A percentile compares a stretch with the other conserved stretches of the same genome.
phyloP scores from a whole-genome alignment of 2,888 invertebrate genomes.

The Philereme transversata region DNA sequence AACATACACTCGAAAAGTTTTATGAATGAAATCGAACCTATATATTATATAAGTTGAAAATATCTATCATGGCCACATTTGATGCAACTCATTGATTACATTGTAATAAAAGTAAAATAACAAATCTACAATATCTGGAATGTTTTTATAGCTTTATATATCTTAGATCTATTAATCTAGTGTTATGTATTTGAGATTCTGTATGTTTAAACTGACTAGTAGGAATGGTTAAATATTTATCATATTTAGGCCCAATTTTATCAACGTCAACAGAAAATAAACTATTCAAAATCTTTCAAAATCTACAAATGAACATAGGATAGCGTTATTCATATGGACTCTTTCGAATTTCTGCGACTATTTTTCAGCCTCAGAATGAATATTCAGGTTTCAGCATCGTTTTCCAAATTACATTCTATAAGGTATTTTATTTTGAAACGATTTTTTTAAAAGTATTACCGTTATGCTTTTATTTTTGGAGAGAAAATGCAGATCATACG shows the following conservation, averaged over 20 bases:
- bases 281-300: no score
- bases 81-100: conserved; percentile 14
- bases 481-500: no score
- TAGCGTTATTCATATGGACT: no score
- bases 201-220: conserved; percentile 54
- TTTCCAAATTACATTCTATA: no score
- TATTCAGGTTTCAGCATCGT: no score
- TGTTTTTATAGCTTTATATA: conserved; percentile 38
- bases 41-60: not conserved
- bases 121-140: conserved; percentile 37
- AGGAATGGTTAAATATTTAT: conserved; percentile 31
- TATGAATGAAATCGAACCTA: conserved; percentile 15
- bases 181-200: conserved; percentile 39
- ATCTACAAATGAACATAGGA: no score
- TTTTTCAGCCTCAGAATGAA: no score
- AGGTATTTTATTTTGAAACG: no score
- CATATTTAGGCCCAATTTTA: not conserved
- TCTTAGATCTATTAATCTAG: conserved; percentile 37
- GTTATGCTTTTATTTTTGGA: no score
- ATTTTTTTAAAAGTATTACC: no score
- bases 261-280: not conserved
- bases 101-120: conserved; percentile 1
- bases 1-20: conserved; percentile 17
- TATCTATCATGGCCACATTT: conserved; percentile 23
- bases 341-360: no score